These are phyloP conservation scores for Leptodactylus fallax DNA, from an alignment of 2,797 vertebrate species.

Conservation along the genomic window DNA sequence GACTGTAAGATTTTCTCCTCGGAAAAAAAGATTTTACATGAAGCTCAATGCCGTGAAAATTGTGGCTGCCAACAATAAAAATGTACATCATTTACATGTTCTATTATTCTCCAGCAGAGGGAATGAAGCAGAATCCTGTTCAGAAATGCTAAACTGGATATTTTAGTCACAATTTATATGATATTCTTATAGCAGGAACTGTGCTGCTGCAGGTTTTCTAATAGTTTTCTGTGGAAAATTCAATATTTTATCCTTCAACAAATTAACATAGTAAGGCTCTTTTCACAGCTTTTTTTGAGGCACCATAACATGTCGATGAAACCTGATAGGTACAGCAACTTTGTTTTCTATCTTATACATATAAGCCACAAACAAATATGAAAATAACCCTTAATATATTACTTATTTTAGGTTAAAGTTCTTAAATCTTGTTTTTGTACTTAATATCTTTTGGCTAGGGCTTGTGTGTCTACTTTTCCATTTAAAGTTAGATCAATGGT, in stretches of 20 bases:
- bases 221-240: background rate
- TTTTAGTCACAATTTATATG: background rate
- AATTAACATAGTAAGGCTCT: background rate
- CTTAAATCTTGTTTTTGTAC: no score
- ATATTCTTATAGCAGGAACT: background rate
- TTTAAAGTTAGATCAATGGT: no score
- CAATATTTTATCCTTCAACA: background rate
- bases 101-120: constrained; percentile 32
- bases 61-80: constrained; percentile 53
- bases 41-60: constrained; percentile 45
- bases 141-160: constrained; percentile 23
- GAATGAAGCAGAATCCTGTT: constrained; percentile 24
- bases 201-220: background rate
- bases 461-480: no score
- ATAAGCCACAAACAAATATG: no score
- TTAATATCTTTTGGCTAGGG: no score
- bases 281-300: background rate
- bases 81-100: constrained; percentile 44
- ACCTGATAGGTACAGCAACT: no score
- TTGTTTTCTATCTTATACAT: no score
- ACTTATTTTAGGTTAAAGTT: no score
- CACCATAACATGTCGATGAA: background rate
- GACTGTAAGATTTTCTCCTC: constrained; percentile 47
- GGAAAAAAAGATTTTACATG: constrained; percentile 42
- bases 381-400: no score